Percentiles rank a stretch among this genome's conserved stretches.
Evolutionary conservation across 92 coral and sea anemone species (phyloP).

Genomic region (Meandrina meandrites): DNA sequence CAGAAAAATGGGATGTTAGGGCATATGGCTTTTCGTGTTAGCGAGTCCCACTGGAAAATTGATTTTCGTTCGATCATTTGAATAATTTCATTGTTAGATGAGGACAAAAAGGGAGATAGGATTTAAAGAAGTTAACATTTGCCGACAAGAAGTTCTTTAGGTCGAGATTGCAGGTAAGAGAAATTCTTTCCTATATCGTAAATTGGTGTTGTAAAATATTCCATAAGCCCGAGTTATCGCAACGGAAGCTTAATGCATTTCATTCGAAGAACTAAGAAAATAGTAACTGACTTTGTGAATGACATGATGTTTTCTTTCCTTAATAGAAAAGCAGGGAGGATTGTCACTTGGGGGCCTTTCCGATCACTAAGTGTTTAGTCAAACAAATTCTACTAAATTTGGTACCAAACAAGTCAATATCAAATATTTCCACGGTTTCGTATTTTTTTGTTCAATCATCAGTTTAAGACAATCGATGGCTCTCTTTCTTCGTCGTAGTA

Average conservation of each 20-base stretch:
- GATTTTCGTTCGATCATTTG: background rate
- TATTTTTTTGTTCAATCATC: background rate
- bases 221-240: background rate
- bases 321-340: background rate
- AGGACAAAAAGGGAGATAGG: background rate
- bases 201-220: background rate
- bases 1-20: background rate
- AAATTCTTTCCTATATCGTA: background rate
- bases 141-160: background rate
- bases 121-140: background rate
- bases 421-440: background rate
- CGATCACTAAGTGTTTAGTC: background rate
- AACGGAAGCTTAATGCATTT: too few species aligned
- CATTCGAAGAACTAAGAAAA: background rate
- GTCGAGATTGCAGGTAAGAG: background rate
- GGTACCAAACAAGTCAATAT: background rate
- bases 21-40: background rate
- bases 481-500: background rate
- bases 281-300: background rate
- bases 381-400: slow-evolving; percentile 3
- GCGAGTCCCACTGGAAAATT: background rate
- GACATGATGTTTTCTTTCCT: background rate
- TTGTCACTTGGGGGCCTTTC: slow-evolving; percentile 1
- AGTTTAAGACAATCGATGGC: background rate
- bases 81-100: background rate